These are phyloP conservation scores for Aphidius colemani DNA, from an alignment of 2,888 invertebrate genomes.

Conservation along the genomic window DNA sequence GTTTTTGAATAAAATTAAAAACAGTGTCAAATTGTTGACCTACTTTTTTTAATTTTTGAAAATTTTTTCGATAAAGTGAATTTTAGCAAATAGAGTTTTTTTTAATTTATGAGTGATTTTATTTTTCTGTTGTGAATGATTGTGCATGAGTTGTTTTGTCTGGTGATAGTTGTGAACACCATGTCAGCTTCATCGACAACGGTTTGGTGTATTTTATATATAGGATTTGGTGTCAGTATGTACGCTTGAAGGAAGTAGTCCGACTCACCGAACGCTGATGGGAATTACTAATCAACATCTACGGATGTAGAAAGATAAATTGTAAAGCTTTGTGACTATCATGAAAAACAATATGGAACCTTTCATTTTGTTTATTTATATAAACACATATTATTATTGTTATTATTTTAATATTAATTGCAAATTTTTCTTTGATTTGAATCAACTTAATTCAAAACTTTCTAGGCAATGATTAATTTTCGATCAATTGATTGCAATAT, in stretches of 20 bases:
- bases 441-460: too few species aligned
- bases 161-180: slow-evolving; percentile 5
- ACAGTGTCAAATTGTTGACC: too few species aligned
- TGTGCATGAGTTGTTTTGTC: slow-evolving; percentile 3
- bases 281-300: slow-evolving; percentile 57
- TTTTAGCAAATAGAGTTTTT: neutral
- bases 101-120: neutral
- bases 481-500: too few species aligned
- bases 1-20: too few species aligned
- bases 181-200: slow-evolving; percentile 29
- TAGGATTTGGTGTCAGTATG: slow-evolving; percentile 57
- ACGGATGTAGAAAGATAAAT: slow-evolving; percentile 28
- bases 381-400: too few species aligned
- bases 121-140: neutral
- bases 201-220: slow-evolving; percentile 41
- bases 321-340: neutral
- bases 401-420: too few species aligned
- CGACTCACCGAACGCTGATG: slow-evolving; percentile 42
- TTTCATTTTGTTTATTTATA: too few species aligned
- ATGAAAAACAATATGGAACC: too few species aligned
- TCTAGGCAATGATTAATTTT: too few species aligned
- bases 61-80: too few species aligned
- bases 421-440: too few species aligned
- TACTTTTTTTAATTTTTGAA: too few species aligned
- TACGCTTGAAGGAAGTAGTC: slow-evolving; percentile 49